Conservation (phyloP, 2,888 invertebrate genomes). For the Patella caerulea region DNA sequence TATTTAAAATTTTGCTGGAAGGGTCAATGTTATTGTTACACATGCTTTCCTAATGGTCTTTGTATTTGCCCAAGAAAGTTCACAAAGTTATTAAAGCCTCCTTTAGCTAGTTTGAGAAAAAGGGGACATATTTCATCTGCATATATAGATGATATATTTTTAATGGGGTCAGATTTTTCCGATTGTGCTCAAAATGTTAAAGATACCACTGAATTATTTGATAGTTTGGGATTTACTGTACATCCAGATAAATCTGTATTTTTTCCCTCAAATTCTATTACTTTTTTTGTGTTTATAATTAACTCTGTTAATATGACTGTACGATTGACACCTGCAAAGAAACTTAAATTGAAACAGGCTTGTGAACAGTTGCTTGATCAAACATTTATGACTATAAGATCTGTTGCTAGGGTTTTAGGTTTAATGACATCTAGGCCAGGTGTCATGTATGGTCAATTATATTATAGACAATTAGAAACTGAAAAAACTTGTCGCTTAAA, state of each 20-base stretch:
- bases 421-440: slow-evolving; percentile 14
- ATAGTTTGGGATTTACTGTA: neutral
- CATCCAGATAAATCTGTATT: slow-evolving; percentile 21
- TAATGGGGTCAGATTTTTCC: neutral
- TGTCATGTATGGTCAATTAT: slow-evolving; percentile 17
- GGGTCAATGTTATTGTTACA: no score
- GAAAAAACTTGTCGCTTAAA: slow-evolving; percentile 19
- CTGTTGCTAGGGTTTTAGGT: slow-evolving; percentile 19
- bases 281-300: neutral
- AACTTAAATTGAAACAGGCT: neutral
- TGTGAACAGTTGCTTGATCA: slow-evolving; percentile 2
- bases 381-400: neutral
- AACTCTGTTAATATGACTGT: neutral
- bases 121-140: slow-evolving; percentile 8
- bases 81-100: no score
- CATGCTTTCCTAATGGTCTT: no score
- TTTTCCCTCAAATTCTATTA: neutral
- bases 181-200: neutral
- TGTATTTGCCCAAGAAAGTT: no score
- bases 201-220: neutral
- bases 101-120: no score
- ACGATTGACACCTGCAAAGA: neutral
- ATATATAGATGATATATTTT: neutral
- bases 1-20: no score
- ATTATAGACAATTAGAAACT: slow-evolving; percentile 19